Base-by-base conservation (phyloP, 2,113 vertebrate species). In the Opisthocomus hoazin region DNA sequence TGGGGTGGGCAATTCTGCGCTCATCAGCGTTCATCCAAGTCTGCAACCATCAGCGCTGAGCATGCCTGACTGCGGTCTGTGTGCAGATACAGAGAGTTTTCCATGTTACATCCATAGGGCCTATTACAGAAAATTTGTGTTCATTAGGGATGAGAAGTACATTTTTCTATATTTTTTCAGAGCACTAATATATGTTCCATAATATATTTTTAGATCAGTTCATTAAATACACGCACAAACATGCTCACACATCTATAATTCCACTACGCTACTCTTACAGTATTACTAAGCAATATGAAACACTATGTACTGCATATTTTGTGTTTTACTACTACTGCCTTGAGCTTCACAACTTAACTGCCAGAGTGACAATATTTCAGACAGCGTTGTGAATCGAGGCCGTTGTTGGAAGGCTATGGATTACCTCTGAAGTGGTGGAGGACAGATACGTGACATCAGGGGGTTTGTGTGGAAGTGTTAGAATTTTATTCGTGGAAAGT, bases 161-260 rank as follows among this genome's bases (percentile, higher is more conserved):
- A n/a, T 84, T 87, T 90, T 85, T 43, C 84, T 69, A 2, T 36
- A 16, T 39, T 70, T 85, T 86, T 73, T 32, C 53, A 26, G 66
- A 65, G 54, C 43, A 54, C 57, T 89, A 68, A 91, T 95, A 88
- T 80, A 77, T 5, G 23, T 61, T 91, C 34, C 15, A 5, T 20
- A 48, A 51, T 11, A 6, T 69, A 95, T 94, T 95, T 96, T 93
- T 90, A 74, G 79, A 85, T 86, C 82, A 76, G 77, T 90, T 91
- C 78, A 94, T 93, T 92, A 93, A 88, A 87, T 27, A 58, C 29
- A 56, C 0, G 2, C 80, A 94, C 83, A 94, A 91, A 68, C 24
- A 37, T 63, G 34, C 74, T 66, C 85, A 60, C 58, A 22, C 46
- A 43, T 86, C 77, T 80, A 3, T 26, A 79, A 95, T 57, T 95